Conservation (phyloP, 1,140 invertebrate species). For the Hesperophylax magnus region DNA sequence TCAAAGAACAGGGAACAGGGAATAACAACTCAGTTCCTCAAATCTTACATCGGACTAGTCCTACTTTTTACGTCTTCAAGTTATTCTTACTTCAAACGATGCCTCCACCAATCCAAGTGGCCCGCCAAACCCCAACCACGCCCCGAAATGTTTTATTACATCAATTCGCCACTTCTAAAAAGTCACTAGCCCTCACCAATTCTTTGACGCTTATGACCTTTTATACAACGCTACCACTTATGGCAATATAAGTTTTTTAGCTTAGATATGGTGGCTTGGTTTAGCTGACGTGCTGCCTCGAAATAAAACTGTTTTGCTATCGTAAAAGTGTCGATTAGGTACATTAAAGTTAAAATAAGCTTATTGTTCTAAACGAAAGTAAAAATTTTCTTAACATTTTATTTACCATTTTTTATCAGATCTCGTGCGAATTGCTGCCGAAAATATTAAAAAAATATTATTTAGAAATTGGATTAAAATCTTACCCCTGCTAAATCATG, state of each 20-base stretch:
- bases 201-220: conserved; percentile 24
- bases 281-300: background rate
- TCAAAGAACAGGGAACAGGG: too few species aligned
- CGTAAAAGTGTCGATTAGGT: background rate
- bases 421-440: conserved; percentile 10
- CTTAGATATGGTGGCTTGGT: background rate
- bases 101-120: conserved; percentile 38
- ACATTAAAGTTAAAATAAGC: background rate
- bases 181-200: background rate
- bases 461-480: conserved; percentile 13
- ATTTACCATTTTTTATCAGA: conserved; percentile 13
- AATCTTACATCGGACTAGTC: background rate
- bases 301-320: conserved; percentile 5
- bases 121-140: conserved; percentile 34
- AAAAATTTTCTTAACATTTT: background rate
- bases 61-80: conserved; percentile 34
- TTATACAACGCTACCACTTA: background rate
- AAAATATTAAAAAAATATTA: background rate
- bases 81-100: conserved; percentile 40
- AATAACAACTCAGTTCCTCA: too few species aligned
- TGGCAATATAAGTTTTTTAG: conserved; percentile 33
- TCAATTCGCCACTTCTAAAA: background rate
- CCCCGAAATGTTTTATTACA: conserved; percentile 45
- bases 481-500: background rate
- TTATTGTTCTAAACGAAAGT: background rate